Conservation (phyloP, 1,140 invertebrate species). For the Caenorhabditis remanei region DNA sequence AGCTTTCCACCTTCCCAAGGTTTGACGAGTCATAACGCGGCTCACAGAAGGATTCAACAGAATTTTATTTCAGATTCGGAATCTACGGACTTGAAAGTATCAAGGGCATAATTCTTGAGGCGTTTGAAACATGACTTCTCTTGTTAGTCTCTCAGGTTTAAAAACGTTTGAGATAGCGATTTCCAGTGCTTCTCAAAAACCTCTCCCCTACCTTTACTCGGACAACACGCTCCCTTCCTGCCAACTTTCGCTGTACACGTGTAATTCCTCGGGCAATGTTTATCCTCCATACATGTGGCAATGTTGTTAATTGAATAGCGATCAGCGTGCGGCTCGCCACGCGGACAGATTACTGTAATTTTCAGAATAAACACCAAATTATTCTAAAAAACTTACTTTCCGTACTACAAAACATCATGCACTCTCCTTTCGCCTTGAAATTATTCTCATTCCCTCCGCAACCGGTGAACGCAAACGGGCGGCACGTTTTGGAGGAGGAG, state of each 20-base stretch:
- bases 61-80: too few relatives aligned
- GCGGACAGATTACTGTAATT: constrained; percentile 67
- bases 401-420: constrained; percentile 66
- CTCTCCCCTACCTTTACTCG: constrained; percentile 61
- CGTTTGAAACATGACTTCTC: too few relatives aligned
- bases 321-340: constrained; percentile 67
- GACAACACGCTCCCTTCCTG: constrained; percentile 67
- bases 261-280: constrained; percentile 69
- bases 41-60: too few relatives aligned
- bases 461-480: constrained; percentile 68
- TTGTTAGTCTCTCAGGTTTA: too few relatives aligned
- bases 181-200: too few relatives aligned
- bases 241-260: constrained; percentile 61
- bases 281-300: constrained; percentile 63
- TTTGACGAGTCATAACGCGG: too few relatives aligned
- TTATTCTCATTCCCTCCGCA: constrained; percentile 71
- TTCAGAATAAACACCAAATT: not conserved
- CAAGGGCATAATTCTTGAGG: too few relatives aligned
- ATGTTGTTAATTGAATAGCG: constrained; percentile 67
- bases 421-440: constrained; percentile 68
- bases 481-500: constrained; percentile 66
- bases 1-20: too few relatives aligned
- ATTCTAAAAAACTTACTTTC: constrained; percentile 54
- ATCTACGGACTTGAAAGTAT: too few relatives aligned
- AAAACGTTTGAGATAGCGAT: too few relatives aligned